phyloP scores from a whole-genome alignment of 2,113 vertebrate species.

The Cyprinus carpio region DNA sequence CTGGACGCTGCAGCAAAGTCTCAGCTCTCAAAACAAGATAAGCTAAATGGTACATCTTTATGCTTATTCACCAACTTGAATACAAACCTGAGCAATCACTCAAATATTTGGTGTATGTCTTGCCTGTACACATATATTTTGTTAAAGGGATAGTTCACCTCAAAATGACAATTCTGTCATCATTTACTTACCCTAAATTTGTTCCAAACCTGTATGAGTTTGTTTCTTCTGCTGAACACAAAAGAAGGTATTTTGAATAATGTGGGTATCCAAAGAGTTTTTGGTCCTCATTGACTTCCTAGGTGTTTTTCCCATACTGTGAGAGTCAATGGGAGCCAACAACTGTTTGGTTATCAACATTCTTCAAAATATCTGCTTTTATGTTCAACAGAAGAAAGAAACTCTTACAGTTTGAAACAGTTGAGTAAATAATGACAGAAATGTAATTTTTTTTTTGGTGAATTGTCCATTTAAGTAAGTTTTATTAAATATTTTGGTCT shows the following conservation, averaged over 20 bases:
- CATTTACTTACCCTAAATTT: no score
- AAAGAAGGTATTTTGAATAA: neutral
- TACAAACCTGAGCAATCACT: neutral
- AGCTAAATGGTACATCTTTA: neutral
- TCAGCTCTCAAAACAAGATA: neutral
- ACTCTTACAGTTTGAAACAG: no score
- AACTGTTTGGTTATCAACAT: neutral
- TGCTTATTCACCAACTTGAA: neutral
- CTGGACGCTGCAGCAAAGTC: constrained; percentile 34
- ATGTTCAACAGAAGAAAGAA: neutral
- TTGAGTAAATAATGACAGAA: no score
- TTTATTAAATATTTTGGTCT: neutral
- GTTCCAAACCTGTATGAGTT: neutral
- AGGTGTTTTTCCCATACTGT: neutral
- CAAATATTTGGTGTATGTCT: neutral
- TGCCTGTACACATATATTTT: neutral
- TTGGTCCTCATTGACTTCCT: neutral
- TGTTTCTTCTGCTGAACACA: neutral
- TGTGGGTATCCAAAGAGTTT: neutral
- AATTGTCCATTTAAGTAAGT: neutral
- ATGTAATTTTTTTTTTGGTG: no score
- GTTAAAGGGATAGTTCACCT: neutral
- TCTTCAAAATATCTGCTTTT: neutral
- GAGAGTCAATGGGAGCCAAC: neutral
- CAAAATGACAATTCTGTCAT: neutral